These are phyloP conservation scores for Agelaius tricolor DNA, from an alignment of 2,113 vertebrate species.

Conservation along the genomic window DNA sequence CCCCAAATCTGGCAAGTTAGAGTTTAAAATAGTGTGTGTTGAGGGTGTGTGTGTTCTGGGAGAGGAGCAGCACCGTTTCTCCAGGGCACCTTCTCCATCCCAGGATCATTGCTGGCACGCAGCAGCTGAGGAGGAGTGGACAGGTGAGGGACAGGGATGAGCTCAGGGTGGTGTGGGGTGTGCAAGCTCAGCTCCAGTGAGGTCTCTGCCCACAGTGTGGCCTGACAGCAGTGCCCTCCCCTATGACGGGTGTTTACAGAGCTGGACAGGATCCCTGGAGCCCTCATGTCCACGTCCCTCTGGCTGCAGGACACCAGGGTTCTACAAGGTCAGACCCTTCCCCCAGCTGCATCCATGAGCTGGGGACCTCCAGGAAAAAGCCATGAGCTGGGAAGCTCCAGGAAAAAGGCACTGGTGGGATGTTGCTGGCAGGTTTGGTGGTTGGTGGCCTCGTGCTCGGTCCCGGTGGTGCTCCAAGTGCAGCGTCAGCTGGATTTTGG, in stretches of 20 bases:
- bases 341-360: background rate
- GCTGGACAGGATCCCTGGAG: background rate
- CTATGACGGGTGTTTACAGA: background rate
- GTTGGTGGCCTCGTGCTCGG: background rate
- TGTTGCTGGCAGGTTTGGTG: background rate
- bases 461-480: background rate
- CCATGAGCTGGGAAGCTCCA: background rate
- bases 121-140: rapidly evolving
- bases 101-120: background rate
- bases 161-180: background rate
- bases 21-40: background rate
- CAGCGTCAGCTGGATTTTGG: background rate
- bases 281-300: background rate
- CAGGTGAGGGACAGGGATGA: background rate
- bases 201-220: background rate
- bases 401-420: background rate
- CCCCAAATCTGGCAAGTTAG: background rate
- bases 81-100: background rate
- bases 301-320: background rate
- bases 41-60: background rate
- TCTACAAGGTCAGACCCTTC: background rate
- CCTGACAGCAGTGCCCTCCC: background rate
- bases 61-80: background rate
- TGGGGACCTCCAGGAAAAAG: background rate
- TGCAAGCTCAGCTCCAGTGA: background rate